Evolutionary conservation across 1,140 invertebrate species (phyloP).

Genomic region (Lineus longissimus): DNA sequence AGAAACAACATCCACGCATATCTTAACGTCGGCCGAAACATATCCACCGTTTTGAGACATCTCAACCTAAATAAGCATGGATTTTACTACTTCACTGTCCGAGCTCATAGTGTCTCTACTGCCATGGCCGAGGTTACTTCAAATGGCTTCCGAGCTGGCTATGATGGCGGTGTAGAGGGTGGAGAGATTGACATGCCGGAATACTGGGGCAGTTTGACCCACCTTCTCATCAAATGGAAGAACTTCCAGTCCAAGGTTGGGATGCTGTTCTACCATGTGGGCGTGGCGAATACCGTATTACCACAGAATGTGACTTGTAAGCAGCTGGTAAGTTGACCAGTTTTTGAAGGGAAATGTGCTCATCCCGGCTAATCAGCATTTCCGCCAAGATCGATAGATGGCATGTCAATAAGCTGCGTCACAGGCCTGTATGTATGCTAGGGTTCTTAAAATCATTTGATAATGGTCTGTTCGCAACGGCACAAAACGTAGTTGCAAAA

Average conservation of each 20-base stretch:
- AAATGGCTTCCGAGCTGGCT: constrained; percentile 35
- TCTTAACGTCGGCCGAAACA: constrained; percentile 30
- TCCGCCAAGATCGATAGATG: too few species aligned
- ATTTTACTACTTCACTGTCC: constrained; percentile 38
- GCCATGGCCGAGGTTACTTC: constrained; percentile 30
- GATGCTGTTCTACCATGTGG: constrained; percentile 34
- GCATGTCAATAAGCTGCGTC: too few species aligned
- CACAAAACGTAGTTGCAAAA: too few species aligned
- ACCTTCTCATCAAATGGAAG: constrained; percentile 25
- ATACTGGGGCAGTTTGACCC: constrained; percentile 14
- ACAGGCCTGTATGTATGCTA: too few species aligned
- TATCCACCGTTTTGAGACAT: constrained; percentile 28
- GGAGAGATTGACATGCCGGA: constrained; percentile 22
- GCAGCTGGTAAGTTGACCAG: constrained; percentile 27
- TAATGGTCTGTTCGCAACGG: too few species aligned
- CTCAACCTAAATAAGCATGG: constrained; percentile 27
- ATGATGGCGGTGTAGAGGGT: constrained; percentile 26
- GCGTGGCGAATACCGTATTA: constrained; percentile 20
- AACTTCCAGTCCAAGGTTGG: constrained; percentile 27
- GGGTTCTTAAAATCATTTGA: too few species aligned
- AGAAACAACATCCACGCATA: constrained; percentile 35
- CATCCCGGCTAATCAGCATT: too few species aligned
- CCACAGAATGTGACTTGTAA: constrained; percentile 23
- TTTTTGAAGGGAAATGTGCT: too few species aligned
- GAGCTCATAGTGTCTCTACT: constrained; percentile 27